phyloP scores from a whole-genome alignment of 1,140 invertebrate genomes.

The Diorhabda carinulata region DNA sequence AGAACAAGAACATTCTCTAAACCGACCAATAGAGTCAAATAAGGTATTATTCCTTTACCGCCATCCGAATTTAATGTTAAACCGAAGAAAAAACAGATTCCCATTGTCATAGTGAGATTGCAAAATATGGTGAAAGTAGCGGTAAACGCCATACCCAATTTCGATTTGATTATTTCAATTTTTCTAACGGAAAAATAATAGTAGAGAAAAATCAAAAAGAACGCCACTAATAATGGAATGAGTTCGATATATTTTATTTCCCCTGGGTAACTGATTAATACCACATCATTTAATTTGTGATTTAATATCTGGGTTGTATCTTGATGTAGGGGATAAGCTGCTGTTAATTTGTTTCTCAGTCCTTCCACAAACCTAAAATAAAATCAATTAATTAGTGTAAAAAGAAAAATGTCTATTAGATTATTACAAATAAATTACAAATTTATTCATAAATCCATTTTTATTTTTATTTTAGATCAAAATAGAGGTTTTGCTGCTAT shows the following conservation, averaged over 20 bases:
- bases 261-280: constrained; percentile 81
- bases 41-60: constrained; percentile 84
- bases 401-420: no score
- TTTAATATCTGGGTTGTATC: constrained; percentile 33
- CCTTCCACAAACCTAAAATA: constrained; percentile 71
- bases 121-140: constrained; percentile 84
- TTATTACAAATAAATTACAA: no score
- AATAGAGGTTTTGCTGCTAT: no score
- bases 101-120: constrained; percentile 89
- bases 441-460: no score
- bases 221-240: constrained; percentile 77
- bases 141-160: constrained; percentile 84
- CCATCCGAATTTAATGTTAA: constrained; percentile 70
- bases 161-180: constrained; percentile 90
- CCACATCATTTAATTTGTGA: constrained; percentile 51
- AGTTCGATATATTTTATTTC: constrained; percentile 85
- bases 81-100: constrained; percentile 90
- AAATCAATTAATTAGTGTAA: constrained; percentile 11
- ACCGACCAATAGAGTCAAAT: constrained; percentile 90
- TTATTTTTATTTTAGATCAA: no score
- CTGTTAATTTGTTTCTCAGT: constrained; percentile 64
- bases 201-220: constrained; percentile 83
- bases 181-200: constrained; percentile 94
- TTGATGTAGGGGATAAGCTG: constrained; percentile 69
- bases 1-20: constrained; percentile 94